Base-by-base conservation (phyloP, 2,113 vertebrate genomes). In the Sturnus vulgaris region DNA sequence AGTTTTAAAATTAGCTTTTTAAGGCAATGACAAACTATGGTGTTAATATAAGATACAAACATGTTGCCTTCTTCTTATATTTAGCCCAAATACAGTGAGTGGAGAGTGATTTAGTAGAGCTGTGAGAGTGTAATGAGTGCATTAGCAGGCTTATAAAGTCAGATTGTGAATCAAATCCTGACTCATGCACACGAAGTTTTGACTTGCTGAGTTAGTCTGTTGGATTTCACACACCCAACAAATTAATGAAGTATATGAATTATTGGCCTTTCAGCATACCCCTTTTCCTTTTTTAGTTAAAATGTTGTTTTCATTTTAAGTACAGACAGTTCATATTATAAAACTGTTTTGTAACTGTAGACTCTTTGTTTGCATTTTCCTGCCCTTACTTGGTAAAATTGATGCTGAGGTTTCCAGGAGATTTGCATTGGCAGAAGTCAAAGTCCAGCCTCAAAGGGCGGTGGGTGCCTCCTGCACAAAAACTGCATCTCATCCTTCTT, bases 161-260 rank as follows among this genome's bases (percentile, higher is more conserved):
- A 76, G 57, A 79, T 76, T 18, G 11, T 89, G 81, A 91, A 85
- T 85, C 86, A 95, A 95, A 85, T 92, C 63, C 33, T 94, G 91
- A 85, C 72, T 95, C 70, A 78, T 42, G 56, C 52, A 23, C 27
- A 70, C 50, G 59, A 81, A 91, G 82, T 91, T 94, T 53, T 87
- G 91, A 76, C 89, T 93, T 89, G 86, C 80, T 84, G 70, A 87
- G 37, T 91, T 93, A 42, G 44, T 70, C 69, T 88, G 42, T 56
- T 50, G 44, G 27, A 68, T 91, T 95, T 93, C 46, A 76, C 28
- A 50, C 27, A 82, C 65, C 17, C 73, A 90, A 83, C 17, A 87
- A 57, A 84, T 85, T 82, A 15, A 76, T 75, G 15, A 72, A 89
- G 11, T 46, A 2, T 31, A 27, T 79, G 31, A 92, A 64, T 95